Base-by-base conservation (phyloP, 1,140 invertebrate species). In the Temnothorax longispinosus region DNA sequence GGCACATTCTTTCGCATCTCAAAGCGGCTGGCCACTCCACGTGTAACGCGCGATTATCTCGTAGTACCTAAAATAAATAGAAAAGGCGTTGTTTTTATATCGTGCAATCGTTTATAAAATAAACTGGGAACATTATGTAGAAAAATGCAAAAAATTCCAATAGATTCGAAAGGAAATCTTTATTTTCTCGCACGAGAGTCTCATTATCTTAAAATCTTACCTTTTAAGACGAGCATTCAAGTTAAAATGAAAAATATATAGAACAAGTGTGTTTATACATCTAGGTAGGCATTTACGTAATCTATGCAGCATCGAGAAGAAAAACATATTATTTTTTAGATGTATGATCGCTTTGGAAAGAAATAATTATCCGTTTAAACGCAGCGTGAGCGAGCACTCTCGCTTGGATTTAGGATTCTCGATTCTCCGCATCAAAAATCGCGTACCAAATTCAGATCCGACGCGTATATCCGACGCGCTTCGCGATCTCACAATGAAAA, bases 401-500 rank as follows among this genome's bases (percentile, higher is more conserved):
- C 10, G n/a, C 41, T 11, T 41, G 50, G 18, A 35, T 50, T 78
- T 50, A 32, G 44, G 38, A 27, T 27, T 27, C 8, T 72, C 50
- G 67, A 82, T 35, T 44, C 27, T 56, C 13, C 74, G 60, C 60
- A 54, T 56, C 47, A 56, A 85, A 85, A 85, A 56, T 84, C 60
- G 58, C 27, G n/a, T 27, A 27, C 47, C 44, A 11, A 65, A 85
- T 77, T 64, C 47, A 58, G 47, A 32, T 52, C 60, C 58, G 35
- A 41, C 72, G 72, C 8, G 60, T 41, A 82, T 18, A 58, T 75
- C 32, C 44, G 38, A 56, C 21, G 76, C 54, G 76, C 54, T 84
- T 65, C 67, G 87, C 87, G 86, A 91, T 91, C 85, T 91, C 78
- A 60, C 82, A 72, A 74, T 76, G 90, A 58, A 86, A 86, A 89